These are phyloP conservation scores for Furnarius figulus DNA, from an alignment of 2,113 vertebrate genomes.

Conservation along the genomic window DNA sequence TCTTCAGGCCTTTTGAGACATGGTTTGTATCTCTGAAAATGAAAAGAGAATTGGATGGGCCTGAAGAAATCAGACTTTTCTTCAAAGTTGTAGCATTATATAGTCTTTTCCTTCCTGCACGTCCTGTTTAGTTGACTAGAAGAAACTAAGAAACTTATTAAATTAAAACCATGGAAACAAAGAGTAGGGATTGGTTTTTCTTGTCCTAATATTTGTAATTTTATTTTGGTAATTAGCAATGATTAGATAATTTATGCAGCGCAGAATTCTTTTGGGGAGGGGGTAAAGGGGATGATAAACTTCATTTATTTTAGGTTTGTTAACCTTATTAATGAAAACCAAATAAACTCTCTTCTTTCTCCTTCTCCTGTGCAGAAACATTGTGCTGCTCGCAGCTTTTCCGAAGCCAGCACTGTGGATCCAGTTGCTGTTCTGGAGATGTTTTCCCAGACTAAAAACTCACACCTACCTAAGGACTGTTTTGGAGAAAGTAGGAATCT, in stretches of 20 bases:
- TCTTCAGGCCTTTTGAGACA: background rate
- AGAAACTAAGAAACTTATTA: background rate
- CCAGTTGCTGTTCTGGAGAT: conserved; percentile 70
- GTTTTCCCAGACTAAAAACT: conserved; percentile 43
- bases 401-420: conserved; percentile 89
- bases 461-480: conserved; percentile 85
- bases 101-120: background rate
- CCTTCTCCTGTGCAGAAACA: conserved; percentile 63
- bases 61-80: background rate
- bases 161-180: background rate
- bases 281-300: background rate
- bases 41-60: background rate
- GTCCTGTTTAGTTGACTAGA: background rate
- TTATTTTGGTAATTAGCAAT: background rate
- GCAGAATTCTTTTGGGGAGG: background rate
- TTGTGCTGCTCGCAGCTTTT: conserved; percentile 72
- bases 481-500: conserved; percentile 79
- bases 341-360: background rate
- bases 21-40: background rate
- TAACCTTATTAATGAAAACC: background rate
- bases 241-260: background rate
- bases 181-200: background rate
- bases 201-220: background rate
- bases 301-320: background rate
- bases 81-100: background rate